Evolutionary conservation across 2,113 vertebrate genomes (phyloP).

Genomic region (Neomonachus schauinslandi): DNA sequence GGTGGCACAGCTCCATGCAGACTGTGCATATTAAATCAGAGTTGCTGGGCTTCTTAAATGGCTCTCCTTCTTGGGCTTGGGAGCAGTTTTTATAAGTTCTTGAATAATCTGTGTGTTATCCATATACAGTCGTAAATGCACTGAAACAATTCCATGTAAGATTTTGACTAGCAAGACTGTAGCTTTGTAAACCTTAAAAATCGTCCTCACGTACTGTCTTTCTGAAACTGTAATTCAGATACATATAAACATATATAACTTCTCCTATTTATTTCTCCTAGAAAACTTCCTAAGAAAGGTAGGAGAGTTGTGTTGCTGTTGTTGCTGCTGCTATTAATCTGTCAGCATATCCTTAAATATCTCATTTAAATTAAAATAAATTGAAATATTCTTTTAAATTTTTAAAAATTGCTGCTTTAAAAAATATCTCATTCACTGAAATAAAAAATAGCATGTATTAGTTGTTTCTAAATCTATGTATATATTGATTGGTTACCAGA

Average conservation of each 20-base stretch:
- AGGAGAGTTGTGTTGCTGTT: not conserved
- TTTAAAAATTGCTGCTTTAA: conserved; percentile 34
- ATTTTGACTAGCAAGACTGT: not conserved
- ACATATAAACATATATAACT: not conserved
- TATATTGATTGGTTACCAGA: conserved; percentile 6
- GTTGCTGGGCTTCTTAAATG: conserved; percentile 31
- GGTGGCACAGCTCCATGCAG: not conserved
- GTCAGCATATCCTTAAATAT: not conserved
- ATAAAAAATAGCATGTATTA: not conserved
- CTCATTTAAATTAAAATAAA: conserved; percentile 45
- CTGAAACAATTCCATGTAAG: not conserved
- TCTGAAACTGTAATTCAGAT: conserved; percentile 10
- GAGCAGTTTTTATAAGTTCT: conserved; percentile 41
- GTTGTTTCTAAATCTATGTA: not conserved
- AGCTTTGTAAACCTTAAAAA: conserved; percentile 9
- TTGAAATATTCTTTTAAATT: conserved; percentile 12
- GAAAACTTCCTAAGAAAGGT: conserved; percentile 26
- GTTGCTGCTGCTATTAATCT: not conserved
- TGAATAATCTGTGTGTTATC: conserved; percentile 2
- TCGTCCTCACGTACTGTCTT: not conserved
- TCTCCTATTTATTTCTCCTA: conserved; percentile 11
- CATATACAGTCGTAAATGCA: conserved; percentile 34
- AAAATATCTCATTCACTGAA: conserved; percentile 8
- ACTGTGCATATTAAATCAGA: conserved; percentile 59
- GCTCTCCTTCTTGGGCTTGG: not conserved